Evolutionary conservation across 1,140 invertebrate genomes (phyloP).

Genomic region (Euwallacea similis): DNA sequence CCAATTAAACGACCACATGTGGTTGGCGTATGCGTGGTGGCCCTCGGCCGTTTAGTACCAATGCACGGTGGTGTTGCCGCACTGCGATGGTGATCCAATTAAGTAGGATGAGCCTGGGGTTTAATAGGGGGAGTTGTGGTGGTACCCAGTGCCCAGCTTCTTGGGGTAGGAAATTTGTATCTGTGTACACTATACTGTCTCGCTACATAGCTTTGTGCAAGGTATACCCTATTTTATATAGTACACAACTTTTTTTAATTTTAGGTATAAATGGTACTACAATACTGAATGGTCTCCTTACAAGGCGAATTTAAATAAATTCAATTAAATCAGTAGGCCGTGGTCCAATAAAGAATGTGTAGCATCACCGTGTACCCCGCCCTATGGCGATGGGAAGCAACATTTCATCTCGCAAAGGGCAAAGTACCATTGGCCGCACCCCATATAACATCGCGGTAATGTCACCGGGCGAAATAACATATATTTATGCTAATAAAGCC

Average conservation of each 20-base stretch:
- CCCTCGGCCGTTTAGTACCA: constrained; percentile 11
- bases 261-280: too few relatives aligned
- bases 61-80: constrained; percentile 12
- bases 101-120: constrained; percentile 8
- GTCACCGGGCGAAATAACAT: constrained; percentile 43
- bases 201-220: too few relatives aligned
- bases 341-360: constrained; percentile 23
- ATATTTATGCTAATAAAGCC: constrained; percentile 46
- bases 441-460: constrained; percentile 17
- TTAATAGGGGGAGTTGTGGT: neutral
- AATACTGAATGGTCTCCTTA: too few relatives aligned
- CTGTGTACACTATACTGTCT: too few relatives aligned
- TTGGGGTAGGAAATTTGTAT: too few relatives aligned
- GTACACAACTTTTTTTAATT: too few relatives aligned
- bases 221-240: too few relatives aligned
- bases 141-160: too few relatives aligned
- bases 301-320: neutral
- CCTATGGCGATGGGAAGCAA: constrained; percentile 20
- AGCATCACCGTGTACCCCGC: constrained; percentile 22
- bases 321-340: constrained; percentile 6
- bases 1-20: constrained; percentile 40
- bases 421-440: constrained; percentile 32
- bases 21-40: constrained; percentile 24
- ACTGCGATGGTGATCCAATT: constrained; percentile 16
- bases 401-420: constrained; percentile 26